Percentiles rank a stretch among this genome's conserved stretches.
These are phyloP conservation scores for Drosophila melanogaster DNA, from an alignment of 1,140 invertebrate genomes.

Conservation along the genomic window DNA sequence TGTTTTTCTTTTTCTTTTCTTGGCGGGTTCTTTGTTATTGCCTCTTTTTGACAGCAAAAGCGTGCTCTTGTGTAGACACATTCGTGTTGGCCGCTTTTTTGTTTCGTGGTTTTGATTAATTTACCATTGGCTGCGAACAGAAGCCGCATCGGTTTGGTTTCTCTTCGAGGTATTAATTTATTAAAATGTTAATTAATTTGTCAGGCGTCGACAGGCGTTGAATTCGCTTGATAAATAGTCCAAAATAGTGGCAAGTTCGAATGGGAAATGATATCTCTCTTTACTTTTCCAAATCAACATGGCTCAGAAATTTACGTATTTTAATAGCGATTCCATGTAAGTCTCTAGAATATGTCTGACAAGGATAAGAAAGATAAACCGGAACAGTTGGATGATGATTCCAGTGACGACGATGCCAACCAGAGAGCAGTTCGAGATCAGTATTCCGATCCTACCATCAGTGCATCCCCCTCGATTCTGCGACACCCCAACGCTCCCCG, in stretches of 20 bases:
- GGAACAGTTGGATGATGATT: not conserved
- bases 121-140: slow-evolving; percentile 53
- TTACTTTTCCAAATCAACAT: not conserved
- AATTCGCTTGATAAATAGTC: slow-evolving; percentile 22
- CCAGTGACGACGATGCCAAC: not conserved
- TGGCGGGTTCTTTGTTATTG: slow-evolving; percentile 49
- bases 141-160: slow-evolving; percentile 65
- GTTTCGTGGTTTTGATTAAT: slow-evolving; percentile 68
- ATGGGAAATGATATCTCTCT: not conserved
- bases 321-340: not conserved
- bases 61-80: slow-evolving; percentile 44
- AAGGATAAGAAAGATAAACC: not conserved
- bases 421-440: not conserved
- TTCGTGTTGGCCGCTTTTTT: slow-evolving; percentile 23
- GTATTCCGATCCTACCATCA: not conserved
- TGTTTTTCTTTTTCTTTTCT: slow-evolving; percentile 25
- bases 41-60: slow-evolving; percentile 68
- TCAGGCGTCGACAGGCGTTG: slow-evolving; percentile 55
- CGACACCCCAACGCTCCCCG: not conserved
- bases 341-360: slow-evolving; percentile 14
- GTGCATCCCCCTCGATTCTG: slow-evolving; percentile 6
- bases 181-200: slow-evolving; percentile 77
- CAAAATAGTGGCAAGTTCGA: not conserved
- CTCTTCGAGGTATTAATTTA: slow-evolving; percentile 64
- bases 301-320: slow-evolving; percentile 14